These are phyloP conservation scores for Cataglyphis livida DNA, from an alignment of 2,888 invertebrate genomes.

Conservation along the genomic window DNA sequence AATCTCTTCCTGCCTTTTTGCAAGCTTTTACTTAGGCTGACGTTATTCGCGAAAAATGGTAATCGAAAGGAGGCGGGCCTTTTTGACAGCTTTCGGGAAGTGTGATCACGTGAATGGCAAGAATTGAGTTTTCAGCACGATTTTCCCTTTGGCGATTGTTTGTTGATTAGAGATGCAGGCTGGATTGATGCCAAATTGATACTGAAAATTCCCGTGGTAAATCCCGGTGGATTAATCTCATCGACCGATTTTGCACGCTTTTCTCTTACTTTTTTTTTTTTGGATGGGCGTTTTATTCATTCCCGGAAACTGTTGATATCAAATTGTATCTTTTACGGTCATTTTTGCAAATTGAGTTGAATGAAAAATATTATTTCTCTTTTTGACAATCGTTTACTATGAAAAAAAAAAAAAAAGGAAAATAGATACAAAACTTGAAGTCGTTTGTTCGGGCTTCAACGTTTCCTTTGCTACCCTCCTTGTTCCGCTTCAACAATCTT, in stretches of 20 bases:
- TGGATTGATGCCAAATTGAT: constrained; percentile 1
- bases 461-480: background rate
- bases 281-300: constrained; percentile 16
- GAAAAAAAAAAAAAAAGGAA: background rate
- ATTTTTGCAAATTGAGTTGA: constrained; percentile 2
- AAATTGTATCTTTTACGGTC: background rate
- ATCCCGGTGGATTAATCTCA: constrained; percentile 17
- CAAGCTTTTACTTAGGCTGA: background rate
- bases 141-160: background rate
- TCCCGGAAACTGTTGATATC: background rate
- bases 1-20: background rate
- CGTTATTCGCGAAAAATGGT: background rate
- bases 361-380: constrained; percentile 1
- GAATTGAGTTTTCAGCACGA: constrained; percentile 12
- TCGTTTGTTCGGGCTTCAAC: background rate
- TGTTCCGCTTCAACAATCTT: background rate
- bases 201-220: constrained; percentile 22
- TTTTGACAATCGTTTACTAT: background rate
- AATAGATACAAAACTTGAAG: background rate
- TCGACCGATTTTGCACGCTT: background rate
- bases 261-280: background rate
- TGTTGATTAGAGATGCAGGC: constrained; percentile 17
- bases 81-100: constrained; percentile 17
- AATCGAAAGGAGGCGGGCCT: background rate
- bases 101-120: constrained; percentile 28